Conservation (phyloP, 2,113 vertebrate species). For the Motacilla alba region DNA sequence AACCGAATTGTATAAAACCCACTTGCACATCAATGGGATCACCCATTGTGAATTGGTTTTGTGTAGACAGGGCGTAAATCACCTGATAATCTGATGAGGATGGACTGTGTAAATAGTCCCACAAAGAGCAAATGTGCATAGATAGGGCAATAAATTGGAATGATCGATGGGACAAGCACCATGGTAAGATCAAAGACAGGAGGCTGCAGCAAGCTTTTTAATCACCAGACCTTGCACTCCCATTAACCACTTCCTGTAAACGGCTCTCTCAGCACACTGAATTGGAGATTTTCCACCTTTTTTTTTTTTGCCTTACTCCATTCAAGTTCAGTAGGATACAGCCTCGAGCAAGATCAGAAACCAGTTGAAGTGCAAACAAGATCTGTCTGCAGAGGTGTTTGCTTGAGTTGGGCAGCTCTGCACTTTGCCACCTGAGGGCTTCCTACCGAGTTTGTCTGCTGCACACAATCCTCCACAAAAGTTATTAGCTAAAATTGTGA, state of each 20-base stretch:
- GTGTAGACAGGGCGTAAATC: conserved; percentile 16
- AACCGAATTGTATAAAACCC: background rate
- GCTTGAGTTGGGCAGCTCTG: background rate
- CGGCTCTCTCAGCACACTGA: background rate
- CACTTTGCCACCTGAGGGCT: rapidly evolving
- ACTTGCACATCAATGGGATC: conserved; percentile 34
- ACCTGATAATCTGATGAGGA: conserved; percentile 45
- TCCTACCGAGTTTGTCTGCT: background rate
- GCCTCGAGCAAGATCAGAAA: background rate
- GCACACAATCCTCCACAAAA: background rate
- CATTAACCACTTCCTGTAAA: background rate
- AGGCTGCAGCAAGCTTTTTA: background rate
- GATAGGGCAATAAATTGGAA: conserved; percentile 27
- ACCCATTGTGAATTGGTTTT: background rate
- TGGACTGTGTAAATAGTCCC: background rate
- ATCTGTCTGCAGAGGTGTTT: background rate
- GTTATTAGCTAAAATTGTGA: background rate
- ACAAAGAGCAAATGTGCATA: conserved; percentile 25
- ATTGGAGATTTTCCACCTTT: background rate
- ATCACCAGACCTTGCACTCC: background rate
- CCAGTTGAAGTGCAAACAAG: background rate
- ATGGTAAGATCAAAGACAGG: background rate
- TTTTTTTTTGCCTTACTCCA: background rate
- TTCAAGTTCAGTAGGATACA: background rate
- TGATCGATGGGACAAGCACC: background rate